Evolutionary conservation across 2,113 vertebrate genomes (phyloP).

Genomic region (Lepidothrix coronata): DNA sequence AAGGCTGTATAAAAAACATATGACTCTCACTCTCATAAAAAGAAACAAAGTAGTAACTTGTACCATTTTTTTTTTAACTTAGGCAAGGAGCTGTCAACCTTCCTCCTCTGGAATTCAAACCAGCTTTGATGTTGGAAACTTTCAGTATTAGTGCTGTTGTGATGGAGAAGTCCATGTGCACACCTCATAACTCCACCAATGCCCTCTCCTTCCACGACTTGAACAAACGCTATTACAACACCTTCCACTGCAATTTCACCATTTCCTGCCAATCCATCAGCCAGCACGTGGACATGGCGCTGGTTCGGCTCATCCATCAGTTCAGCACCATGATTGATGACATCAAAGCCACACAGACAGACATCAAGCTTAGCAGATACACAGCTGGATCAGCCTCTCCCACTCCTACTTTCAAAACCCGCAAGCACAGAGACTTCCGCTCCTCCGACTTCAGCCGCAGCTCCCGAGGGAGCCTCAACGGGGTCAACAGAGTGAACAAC

Average conservation of each 20-base stretch:
- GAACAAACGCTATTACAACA: constrained; percentile 91
- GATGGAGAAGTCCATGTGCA: constrained; percentile 90
- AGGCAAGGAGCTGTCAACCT: constrained; percentile 92
- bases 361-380: constrained; percentile 97
- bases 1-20: background rate
- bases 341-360: constrained; percentile 96
- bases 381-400: constrained; percentile 95
- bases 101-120: constrained; percentile 93
- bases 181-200: constrained; percentile 81
- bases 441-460: constrained; percentile 97
- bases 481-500: constrained; percentile 82
- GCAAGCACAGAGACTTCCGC: constrained; percentile 90
- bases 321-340: constrained; percentile 99
- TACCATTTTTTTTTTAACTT: background rate
- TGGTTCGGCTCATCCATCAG: constrained; percentile 97
- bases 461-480: constrained; percentile 92
- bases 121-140: constrained; percentile 94
- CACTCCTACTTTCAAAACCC: constrained; percentile 92
- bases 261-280: constrained; percentile 97
- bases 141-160: constrained; percentile 94
- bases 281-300: constrained; percentile 97
- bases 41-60: background rate
- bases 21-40: background rate
- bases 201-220: constrained; percentile 95
- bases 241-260: constrained; percentile 96